Evolutionary conservation across 2,113 vertebrate species (phyloP), one percentile per base, ranked within the genome.

Genomic region (Oxygymnocypris stewartii): DNA sequence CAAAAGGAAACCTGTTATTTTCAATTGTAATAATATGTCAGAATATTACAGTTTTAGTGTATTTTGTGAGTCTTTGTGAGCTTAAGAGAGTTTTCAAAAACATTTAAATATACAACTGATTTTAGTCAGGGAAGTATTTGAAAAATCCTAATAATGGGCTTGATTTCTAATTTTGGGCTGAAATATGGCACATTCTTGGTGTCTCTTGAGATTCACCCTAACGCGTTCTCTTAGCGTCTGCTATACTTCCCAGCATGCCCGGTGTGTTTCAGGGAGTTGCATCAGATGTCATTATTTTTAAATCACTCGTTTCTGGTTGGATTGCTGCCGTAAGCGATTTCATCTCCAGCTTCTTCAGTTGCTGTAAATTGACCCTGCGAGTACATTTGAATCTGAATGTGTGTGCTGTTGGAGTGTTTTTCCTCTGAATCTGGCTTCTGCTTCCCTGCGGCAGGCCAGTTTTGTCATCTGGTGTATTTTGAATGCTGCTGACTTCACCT

Each of bases 261-360:
- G 25, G 16, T 47, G 79, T 65, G 59, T 82, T 81, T 82, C 79
- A 47, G 59, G n/a, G n/a, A 16, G 79, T 81, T 81, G 79, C 79
- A 40, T 79, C 78, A 80, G 35, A 79, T 12, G 10, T 20, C 23
- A 16, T 28, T 47, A 59, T 20, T 12, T 11, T 11, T 5, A 1
- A 65, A 44, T 59, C 1, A 40, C 12, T 20, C 12, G 14, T 80
- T 63, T 35, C 37, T 49, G 59, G 28, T 12, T 69, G 59, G 42
- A 59, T 61, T 82, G 23, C 31, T 31, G 47, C 20, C 12, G 23
- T 80, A 11, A 59, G 51, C 11, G 42, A 13, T n/a, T 40, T 20
- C 51, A 14, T 63, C n/a, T 42, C 7, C 79, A 18, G n/a, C 1
- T 2, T 81, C 42, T 81, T 81, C 25, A 44, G 37, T 59, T 59